Percentiles rank a stretch among this genome's conserved stretches.
phyloP scores from a whole-genome alignment of 2,888 invertebrate species.

The Syrphus vitripennis region DNA sequence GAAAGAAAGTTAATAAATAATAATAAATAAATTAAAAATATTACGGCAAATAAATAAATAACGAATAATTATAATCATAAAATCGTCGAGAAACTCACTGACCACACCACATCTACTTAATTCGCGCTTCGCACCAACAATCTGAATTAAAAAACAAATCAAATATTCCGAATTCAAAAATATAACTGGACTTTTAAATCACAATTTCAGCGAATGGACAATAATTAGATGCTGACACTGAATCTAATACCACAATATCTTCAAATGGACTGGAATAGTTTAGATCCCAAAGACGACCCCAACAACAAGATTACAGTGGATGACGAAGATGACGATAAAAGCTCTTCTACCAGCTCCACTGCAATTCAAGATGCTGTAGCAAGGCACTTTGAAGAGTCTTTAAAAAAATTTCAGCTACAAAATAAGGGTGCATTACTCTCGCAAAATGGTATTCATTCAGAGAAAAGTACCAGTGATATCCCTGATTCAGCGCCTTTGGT shows the following conservation, averaged over 20 bases:
- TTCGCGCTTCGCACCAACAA: slow-evolving; percentile 55
- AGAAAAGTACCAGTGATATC: slow-evolving; percentile 1
- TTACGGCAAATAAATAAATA: slow-evolving; percentile 19
- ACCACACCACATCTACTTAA: slow-evolving; percentile 57
- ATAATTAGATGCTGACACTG: slow-evolving; percentile 61
- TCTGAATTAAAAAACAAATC: slow-evolving; percentile 18
- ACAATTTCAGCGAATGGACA: slow-evolving; percentile 70
- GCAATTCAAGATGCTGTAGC: slow-evolving; percentile 84
- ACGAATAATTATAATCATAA: neutral
- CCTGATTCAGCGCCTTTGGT: neutral
- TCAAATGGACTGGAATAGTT: slow-evolving; percentile 62
- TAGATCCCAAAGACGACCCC: slow-evolving; percentile 76
- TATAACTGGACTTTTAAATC: slow-evolving; percentile 65
- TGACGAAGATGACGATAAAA: slow-evolving; percentile 83
- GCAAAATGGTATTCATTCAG: slow-evolving; percentile 29
- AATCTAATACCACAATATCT: slow-evolving; percentile 5
- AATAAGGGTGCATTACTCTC: neutral
- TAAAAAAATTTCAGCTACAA: slow-evolving; percentile 76
- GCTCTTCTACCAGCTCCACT: neutral
- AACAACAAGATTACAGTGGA: slow-evolving; percentile 81
- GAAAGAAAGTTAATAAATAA: neutral
- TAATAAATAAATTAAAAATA: slow-evolving; percentile 11
- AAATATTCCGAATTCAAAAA: slow-evolving; percentile 45
- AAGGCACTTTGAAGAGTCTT: slow-evolving; percentile 94
- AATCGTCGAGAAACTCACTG: slow-evolving; percentile 66